Evolutionary conservation across 2,113 vertebrate species (phyloP), one percentile per base, ranked within the genome.

Genomic region (Haemorhous mexicanus): DNA sequence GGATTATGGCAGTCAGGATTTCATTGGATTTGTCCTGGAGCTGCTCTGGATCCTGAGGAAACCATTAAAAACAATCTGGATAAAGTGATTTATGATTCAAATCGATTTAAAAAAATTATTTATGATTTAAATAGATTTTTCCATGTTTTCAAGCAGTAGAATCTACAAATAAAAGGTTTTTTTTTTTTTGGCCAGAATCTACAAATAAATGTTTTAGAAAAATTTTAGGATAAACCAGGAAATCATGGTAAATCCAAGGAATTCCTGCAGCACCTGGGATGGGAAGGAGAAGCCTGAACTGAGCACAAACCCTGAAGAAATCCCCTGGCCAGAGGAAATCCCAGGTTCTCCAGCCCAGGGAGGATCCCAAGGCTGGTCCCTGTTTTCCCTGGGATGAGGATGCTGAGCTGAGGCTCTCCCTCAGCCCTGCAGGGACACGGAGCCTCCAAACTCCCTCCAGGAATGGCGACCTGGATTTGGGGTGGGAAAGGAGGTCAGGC

Each of bases 1-100:
- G 99, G 97, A 99, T 99, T 96, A 99, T 99, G 95, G 99, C 99
- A 2, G 99, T 99, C 97, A 99, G 98, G 97, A 99, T 99, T 97
- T 99, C 99, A 97, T 99, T 99, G 93, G 98, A 99, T 93, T 99
- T 99, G 55, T 99, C 99, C 97, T 99, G 99, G 84, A 99, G 99
- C 91, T 99, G 99, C 96, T 99, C 99, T 7, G 99, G 99, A 88
- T 99, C 99, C 14, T 67, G 22, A 8, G 13, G 19, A 49, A 28
- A 39, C 3, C 11, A 6, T 41, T 16, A 2, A 21, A 39, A 61
- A 18, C 27, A n/a, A 24, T 5, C 21, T 16, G 9, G 2, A 7
- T 63, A 0, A n/a, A n/a, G 7, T 43, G 22, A 22, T 32, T 50
- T 16, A 10, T 21, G 3, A 49, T 26, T 50, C 33, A 8, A 75